Conservation (phyloP, 2,888 invertebrate genomes). For the Alloscopus bannaensis region DNA sequence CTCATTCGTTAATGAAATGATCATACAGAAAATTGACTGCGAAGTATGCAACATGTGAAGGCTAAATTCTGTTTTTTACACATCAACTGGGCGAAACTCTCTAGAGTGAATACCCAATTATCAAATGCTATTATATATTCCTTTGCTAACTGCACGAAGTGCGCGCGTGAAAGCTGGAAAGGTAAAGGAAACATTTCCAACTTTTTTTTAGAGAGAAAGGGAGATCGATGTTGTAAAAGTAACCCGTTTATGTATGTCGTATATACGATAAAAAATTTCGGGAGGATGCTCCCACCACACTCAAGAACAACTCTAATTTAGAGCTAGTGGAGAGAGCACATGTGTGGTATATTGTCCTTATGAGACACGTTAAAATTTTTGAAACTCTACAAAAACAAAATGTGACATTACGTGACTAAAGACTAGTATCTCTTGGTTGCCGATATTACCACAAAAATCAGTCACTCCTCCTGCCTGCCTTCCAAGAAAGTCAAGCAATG, state of each 20-base stretch:
- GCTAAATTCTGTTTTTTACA: too few relatives aligned
- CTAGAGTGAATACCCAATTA: conserved; percentile 48
- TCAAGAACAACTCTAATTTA: too few relatives aligned
- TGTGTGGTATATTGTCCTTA: too few relatives aligned
- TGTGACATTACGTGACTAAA: conserved; percentile 32
- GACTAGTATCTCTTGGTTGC: not conserved
- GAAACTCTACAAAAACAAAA: conserved; percentile 8
- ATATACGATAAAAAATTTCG: too few relatives aligned
- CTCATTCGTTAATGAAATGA: too few relatives aligned
- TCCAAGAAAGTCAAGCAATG: not conserved
- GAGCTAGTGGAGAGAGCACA: too few relatives aligned
- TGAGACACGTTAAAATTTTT: conserved; percentile 2
- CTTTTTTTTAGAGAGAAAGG: not conserved
- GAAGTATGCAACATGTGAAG: conserved; percentile 25
- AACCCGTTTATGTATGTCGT: too few relatives aligned
- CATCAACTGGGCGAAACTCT: too few relatives aligned
- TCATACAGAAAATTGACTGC: too few relatives aligned
- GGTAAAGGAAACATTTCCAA: too few relatives aligned
- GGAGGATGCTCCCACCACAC: too few relatives aligned
- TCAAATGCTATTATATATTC: conserved; percentile 37
- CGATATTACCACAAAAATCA: conserved; percentile 21
- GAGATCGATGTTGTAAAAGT: not conserved
- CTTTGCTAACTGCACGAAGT: conserved; percentile 36
- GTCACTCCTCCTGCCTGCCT: not conserved
- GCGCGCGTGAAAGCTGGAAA: conserved; percentile 39